phyloP scores from a whole-genome alignment of 2,797 vertebrate species.

The Lacerta viridis region DNA sequence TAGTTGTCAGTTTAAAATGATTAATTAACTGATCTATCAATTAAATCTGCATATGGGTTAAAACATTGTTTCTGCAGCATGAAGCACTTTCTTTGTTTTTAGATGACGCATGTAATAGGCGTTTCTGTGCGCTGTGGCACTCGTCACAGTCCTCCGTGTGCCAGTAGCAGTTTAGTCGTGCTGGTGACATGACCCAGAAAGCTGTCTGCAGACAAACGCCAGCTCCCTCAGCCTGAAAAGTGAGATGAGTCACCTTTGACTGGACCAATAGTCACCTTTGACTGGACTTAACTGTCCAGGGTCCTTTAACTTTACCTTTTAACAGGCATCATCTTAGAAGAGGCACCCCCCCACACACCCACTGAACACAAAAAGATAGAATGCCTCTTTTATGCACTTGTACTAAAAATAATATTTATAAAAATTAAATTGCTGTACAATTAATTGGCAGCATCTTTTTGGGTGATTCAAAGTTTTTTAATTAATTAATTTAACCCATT shows the following conservation, averaged over 20 bases:
- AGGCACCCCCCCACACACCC: background rate
- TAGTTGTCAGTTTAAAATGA: too few relatives aligned
- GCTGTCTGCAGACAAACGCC: too few relatives aligned
- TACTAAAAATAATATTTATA: background rate
- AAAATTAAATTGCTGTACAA: too few relatives aligned
- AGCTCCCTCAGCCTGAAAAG: too few relatives aligned
- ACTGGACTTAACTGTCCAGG: too few relatives aligned
- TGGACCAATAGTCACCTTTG: too few relatives aligned
- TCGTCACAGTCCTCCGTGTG: too few relatives aligned
- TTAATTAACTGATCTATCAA: background rate
- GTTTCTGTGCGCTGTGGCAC: too few relatives aligned
- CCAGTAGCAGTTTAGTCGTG: too few relatives aligned
- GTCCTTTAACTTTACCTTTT: too few relatives aligned
- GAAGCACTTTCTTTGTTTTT: background rate
- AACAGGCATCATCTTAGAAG: background rate
- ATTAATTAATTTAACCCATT: background rate
- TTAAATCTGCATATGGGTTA: background rate
- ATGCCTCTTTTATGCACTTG: background rate
- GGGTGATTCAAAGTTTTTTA: background rate
- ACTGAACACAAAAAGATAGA: background rate
- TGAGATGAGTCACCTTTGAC: too few relatives aligned
- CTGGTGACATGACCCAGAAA: too few relatives aligned
- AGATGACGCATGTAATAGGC: background rate
- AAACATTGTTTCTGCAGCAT: background rate
- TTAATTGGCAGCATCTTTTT: background rate